These are phyloP conservation scores for Rhizoglyphus robini DNA, from an alignment of 1,140 invertebrate genomes.

Conservation along the genomic window DNA sequence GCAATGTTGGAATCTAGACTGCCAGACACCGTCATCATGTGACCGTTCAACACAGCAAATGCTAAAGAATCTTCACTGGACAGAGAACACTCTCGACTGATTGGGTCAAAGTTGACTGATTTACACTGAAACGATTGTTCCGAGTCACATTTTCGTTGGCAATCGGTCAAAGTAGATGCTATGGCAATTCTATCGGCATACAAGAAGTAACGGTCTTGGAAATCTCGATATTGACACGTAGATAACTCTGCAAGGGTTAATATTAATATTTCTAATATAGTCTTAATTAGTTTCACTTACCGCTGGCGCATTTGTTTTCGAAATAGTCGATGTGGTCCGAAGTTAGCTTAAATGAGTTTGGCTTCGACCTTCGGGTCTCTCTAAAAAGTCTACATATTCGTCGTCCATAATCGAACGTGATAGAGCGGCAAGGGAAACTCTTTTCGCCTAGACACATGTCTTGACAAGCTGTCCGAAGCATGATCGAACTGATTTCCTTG, in stretches of 20 bases:
- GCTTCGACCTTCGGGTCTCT: constrained; percentile 36
- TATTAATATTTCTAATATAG: too few species aligned
- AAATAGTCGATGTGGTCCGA: constrained; percentile 38
- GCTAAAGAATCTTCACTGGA: constrained; percentile 37
- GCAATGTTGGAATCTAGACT: constrained; percentile 29
- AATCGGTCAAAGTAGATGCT: constrained; percentile 32
- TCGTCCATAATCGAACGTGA: constrained; percentile 34
- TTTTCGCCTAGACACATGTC: constrained; percentile 35
- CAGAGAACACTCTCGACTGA: constrained; percentile 36
- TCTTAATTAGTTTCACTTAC: constrained; percentile 26
- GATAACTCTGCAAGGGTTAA: constrained; percentile 34
- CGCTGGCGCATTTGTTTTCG: constrained; percentile 41
- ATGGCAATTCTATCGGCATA: constrained; percentile 33
- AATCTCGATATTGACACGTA: constrained; percentile 38
- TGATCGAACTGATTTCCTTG: constrained; percentile 33
- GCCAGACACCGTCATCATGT: not conserved
- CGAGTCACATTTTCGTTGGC: constrained; percentile 36
- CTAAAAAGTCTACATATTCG: constrained; percentile 35
- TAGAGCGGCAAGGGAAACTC: constrained; percentile 36
- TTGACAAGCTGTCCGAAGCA: constrained; percentile 35
- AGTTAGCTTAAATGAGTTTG: constrained; percentile 33
- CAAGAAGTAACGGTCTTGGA: constrained; percentile 35
- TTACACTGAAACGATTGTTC: constrained; percentile 38
- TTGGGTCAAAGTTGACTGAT: constrained; percentile 31
- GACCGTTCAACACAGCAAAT: constrained; percentile 25